These are phyloP conservation scores for Elephantulus edwardii DNA, from an alignment of 2,113 vertebrate genomes.

Conservation along the genomic window DNA sequence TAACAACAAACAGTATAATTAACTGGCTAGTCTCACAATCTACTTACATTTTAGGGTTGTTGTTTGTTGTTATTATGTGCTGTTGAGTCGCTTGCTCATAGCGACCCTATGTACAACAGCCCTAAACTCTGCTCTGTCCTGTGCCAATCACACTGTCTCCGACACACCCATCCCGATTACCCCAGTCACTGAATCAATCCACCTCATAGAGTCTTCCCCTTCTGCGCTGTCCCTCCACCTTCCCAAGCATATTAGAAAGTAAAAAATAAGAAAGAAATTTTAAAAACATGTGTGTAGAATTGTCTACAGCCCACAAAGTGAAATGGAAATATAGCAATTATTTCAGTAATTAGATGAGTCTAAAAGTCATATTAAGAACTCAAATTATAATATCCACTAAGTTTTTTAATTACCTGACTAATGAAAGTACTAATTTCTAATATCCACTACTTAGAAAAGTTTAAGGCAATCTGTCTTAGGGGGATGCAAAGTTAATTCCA, in stretches of 20 bases:
- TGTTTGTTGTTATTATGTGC: too few relatives aligned
- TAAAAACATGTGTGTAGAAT: conserved; percentile 8
- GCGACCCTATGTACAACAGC: too few relatives aligned
- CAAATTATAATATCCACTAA: conserved; percentile 49
- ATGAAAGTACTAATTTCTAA: conserved; percentile 60
- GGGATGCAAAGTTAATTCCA: neutral
- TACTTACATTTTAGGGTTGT: neutral
- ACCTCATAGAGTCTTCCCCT: too few relatives aligned
- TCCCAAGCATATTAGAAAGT: too few relatives aligned
- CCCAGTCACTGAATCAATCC: too few relatives aligned
- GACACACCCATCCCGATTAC: too few relatives aligned
- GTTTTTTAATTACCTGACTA: conserved; percentile 58
- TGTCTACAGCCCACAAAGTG: neutral
- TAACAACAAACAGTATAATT: conserved; percentile 25
- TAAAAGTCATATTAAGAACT: conserved; percentile 54
- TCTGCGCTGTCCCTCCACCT: too few relatives aligned
- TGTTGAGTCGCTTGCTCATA: too few relatives aligned
- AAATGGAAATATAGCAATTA: conserved; percentile 36
- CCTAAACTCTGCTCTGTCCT: too few relatives aligned
- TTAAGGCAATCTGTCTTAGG: conserved; percentile 42
- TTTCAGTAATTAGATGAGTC: conserved; percentile 37
- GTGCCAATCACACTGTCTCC: too few relatives aligned
- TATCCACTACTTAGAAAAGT: conserved; percentile 43
- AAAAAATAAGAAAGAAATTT: conserved; percentile 29
- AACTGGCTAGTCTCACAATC: neutral